Percentiles rank a stretch among this genome's conserved stretches.
Evolutionary conservation across 2,797 vertebrate species (phyloP).

Genomic region (Benthosema pterotum): DNA sequence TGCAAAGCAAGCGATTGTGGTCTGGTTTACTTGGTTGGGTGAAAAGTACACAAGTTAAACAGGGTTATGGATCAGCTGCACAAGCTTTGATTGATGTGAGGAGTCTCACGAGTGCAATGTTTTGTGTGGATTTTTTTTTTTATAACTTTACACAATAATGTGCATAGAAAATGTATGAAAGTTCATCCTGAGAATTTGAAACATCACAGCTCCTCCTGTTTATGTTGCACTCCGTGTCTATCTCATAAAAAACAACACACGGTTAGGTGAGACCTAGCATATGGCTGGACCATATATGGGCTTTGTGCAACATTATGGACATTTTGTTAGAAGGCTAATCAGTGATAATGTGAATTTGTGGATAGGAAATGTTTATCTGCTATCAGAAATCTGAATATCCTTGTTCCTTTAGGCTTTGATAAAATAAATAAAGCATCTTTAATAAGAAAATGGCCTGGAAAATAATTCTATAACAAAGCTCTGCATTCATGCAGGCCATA

Average conservation of each 20-base stretch:
- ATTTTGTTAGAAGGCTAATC: too few species aligned
- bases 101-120: constrained; percentile 35
- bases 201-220: constrained; percentile 34
- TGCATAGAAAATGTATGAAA: constrained; percentile 36
- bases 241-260: neutral
- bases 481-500: too few species aligned
- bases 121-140: constrained; percentile 2
- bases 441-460: too few species aligned
- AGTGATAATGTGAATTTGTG: too few species aligned
- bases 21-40: constrained; percentile 34
- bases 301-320: too few species aligned
- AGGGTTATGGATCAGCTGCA: constrained; percentile 36
- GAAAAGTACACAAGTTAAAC: constrained; percentile 42
- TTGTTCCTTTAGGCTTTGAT: too few species aligned
- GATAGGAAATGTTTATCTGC: too few species aligned
- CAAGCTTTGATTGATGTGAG: constrained; percentile 42
- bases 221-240: constrained; percentile 14
- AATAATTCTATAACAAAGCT: too few species aligned
- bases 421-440: too few species aligned
- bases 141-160: constrained; percentile 32
- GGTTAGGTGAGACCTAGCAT: too few species aligned
- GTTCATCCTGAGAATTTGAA: constrained; percentile 37
- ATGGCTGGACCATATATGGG: too few species aligned
- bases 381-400: too few species aligned
- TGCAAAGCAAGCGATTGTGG: constrained; percentile 40